Evolutionary conservation across 2,888 invertebrate genomes (phyloP).

Genomic region (Aphodius sticticus): DNA sequence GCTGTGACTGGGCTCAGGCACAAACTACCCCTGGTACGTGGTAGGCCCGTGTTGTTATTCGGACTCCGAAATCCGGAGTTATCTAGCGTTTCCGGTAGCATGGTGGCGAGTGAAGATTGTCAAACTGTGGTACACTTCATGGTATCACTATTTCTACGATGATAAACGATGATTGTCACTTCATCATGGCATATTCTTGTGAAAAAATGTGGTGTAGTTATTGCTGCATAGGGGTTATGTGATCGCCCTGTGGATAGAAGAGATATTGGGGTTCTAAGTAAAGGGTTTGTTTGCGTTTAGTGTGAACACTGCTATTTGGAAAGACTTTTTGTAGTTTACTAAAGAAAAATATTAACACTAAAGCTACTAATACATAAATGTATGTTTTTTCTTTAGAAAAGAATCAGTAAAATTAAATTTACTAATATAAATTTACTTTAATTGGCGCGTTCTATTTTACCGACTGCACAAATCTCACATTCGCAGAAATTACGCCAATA

Average conservation of each 20-base stretch:
- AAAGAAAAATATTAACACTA: no score
- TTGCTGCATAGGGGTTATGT: background rate
- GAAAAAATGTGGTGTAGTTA: no score
- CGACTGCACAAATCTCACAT: no score
- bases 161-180: background rate
- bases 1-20: constrained; percentile 55
- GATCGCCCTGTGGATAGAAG: background rate
- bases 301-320: background rate
- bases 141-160: background rate
- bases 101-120: constrained; percentile 32
- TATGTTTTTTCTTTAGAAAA: no score
- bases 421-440: no score
- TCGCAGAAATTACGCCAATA: no score
- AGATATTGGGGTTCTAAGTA: background rate
- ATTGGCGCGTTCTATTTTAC: no score
- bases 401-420: no score
- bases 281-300: background rate
- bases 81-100: constrained; percentile 56
- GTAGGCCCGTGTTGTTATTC: constrained; percentile 56
- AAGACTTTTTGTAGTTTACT: background rate
- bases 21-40: constrained; percentile 57
- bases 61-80: constrained; percentile 56
- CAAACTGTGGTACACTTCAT: background rate
- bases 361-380: no score
- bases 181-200: background rate